Base-by-base conservation (phyloP, 2,797 vertebrate genomes). In the Neosilurus mollespiculum region DNA sequence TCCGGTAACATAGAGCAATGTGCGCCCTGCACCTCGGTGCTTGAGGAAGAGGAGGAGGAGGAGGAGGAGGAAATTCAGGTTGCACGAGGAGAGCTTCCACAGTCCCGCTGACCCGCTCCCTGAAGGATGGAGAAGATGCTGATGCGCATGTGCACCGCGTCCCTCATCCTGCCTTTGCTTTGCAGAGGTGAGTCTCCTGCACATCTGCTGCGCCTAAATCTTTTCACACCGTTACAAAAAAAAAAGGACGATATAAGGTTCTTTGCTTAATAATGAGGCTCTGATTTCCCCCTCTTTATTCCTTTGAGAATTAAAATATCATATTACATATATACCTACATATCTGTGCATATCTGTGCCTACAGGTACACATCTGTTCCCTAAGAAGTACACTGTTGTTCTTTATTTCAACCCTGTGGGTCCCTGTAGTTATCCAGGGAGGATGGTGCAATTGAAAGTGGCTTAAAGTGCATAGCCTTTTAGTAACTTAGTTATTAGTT, bases 181-280 rank as follows among this genome's bases (percentile, higher is more conserved):
- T 94, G 89, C 90, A 77, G 92, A 94, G 93, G 94, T 95, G 90
- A 92, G 92, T 89, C 34, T 67, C 56, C 79, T 34, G 54, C 72
- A 43, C 82, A 58, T 78, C 66, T 71, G 43, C 49, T 26, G 43
- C 76, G 26, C 43, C 37, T 26, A 78, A n/a, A 78, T 51, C n/a
- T 11, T 65, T 15, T 62, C 30, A 37, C 30, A 37, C 10, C n/a
- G 18, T 30, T 58, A 15, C 26, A 73, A 30, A 54, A 26, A 37
- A 14, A n/a, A 22, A 69, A 34, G 5, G 22, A 43, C 34, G n/a
- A 11, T 20, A 37, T 30, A 4, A 77, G 30, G 18, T 59, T 59
- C n/a, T 43, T 77, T 61, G 30, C 34, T 61, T n/a, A n/a, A 9
- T 37, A 77, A 61, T n/a, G n/a, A n/a, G n/a, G n/a, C n/a, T n/a